Percentiles rank a stretch among this genome's conserved stretches.
Evolutionary conservation across 2,113 vertebrate species (phyloP).

Genomic region (Colistium nudipinnis): DNA sequence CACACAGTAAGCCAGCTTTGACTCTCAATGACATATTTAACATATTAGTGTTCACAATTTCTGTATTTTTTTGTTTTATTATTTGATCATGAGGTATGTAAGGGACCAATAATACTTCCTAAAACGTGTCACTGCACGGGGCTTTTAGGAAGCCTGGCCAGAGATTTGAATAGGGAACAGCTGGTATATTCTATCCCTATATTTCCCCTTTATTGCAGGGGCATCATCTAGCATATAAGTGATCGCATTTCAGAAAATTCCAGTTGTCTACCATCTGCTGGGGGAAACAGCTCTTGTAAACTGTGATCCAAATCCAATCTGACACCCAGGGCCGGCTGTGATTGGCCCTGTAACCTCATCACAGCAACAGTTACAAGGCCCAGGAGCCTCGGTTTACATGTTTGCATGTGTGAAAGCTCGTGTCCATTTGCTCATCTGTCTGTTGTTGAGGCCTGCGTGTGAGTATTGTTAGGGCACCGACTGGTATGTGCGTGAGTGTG

Average conservation of each 20-base stretch:
- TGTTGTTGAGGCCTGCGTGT: slow-evolving; percentile 33
- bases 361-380: slow-evolving; percentile 27
- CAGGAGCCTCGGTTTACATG: slow-evolving; percentile 14
- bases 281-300: slow-evolving; percentile 53
- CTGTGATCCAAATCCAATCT: slow-evolving; percentile 38
- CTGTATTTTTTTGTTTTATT: no score
- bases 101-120: slow-evolving; percentile 61
- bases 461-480: slow-evolving; percentile 22
- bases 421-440: slow-evolving; percentile 48
- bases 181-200: slow-evolving; percentile 56
- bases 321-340: slow-evolving; percentile 24
- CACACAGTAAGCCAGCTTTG: slow-evolving; percentile 45
- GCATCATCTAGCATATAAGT: slow-evolving; percentile 40
- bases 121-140: slow-evolving; percentile 43
- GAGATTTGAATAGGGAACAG: slow-evolving; percentile 49
- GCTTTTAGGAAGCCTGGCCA: slow-evolving; percentile 27
- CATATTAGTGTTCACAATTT: no score
- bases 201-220: slow-evolving; percentile 57
- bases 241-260: slow-evolving; percentile 64
- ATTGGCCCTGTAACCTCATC: slow-evolving; percentile 29
- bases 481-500: slow-evolving; percentile 49
- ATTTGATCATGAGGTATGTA: slow-evolving; percentile 51
- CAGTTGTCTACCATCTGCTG: slow-evolving; percentile 59
- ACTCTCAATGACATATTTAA: slow-evolving; percentile 60
- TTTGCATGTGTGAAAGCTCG: slow-evolving; percentile 15